Conservation (phyloP, 2,888 invertebrate genomes). For the Exephanes ischioxanthus region DNA sequence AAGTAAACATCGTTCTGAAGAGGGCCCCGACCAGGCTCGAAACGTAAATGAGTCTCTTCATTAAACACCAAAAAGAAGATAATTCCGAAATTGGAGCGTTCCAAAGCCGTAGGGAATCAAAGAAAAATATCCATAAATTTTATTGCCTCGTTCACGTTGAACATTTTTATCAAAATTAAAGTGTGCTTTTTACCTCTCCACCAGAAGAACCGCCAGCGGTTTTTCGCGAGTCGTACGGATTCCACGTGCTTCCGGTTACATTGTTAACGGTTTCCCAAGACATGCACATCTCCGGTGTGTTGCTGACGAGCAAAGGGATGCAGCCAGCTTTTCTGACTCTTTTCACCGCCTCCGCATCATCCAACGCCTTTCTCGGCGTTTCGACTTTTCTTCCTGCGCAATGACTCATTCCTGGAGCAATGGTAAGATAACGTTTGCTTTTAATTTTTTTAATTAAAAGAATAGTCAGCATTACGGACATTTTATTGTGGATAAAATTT, state of each 20-base stretch:
- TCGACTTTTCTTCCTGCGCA: conserved; percentile 88
- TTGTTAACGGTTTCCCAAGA: conserved; percentile 95
- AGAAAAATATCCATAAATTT: neutral
- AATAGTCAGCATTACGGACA: neutral
- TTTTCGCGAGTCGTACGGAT: conserved; percentile 92
- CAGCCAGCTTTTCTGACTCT: conserved; percentile 90
- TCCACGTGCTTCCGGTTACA: conserved; percentile 91
- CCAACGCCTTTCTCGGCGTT: conserved; percentile 85
- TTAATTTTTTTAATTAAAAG: conserved; percentile 7
- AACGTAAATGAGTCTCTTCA: too few species aligned
- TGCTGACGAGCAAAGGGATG: conserved; percentile 93
- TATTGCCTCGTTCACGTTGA: neutral
- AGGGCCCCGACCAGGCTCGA: too few species aligned
- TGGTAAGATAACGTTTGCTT: neutral
- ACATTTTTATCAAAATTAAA: neutral
- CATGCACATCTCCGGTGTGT: conserved; percentile 95
- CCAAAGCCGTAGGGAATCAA: too few species aligned
- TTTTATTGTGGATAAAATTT: neutral
- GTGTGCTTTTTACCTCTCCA: conserved; percentile 88
- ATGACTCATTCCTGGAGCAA: conserved; percentile 88
- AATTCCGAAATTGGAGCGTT: too few species aligned
- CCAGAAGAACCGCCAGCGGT: conserved; percentile 96
- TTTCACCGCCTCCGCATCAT: conserved; percentile 90
- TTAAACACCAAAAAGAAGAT: too few species aligned
- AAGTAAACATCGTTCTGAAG: neutral